Evolutionary conservation across 2,113 vertebrate species (phyloP).

Genomic region (Oenanthe melanoleuca): DNA sequence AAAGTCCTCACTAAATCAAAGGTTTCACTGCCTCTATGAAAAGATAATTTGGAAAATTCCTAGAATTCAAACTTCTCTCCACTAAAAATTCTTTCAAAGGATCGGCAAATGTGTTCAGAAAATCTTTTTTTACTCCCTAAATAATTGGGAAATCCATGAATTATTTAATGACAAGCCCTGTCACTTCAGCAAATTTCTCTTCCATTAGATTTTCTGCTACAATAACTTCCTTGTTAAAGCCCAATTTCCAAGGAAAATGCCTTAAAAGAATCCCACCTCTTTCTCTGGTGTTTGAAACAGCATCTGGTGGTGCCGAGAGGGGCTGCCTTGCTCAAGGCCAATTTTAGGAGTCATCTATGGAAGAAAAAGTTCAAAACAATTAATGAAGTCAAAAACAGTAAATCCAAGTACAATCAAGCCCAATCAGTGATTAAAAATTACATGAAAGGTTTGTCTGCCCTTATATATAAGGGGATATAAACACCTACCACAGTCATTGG

Average conservation of each 20-base stretch:
- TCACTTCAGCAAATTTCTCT: background rate
- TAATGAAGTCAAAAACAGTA: slow-evolving; percentile 15
- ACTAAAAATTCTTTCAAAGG: background rate
- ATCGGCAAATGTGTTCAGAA: background rate
- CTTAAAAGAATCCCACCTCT: slow-evolving; percentile 70
- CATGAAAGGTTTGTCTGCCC: background rate
- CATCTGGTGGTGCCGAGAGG: slow-evolving; percentile 63
- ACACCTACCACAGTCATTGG: slow-evolving; percentile 86
- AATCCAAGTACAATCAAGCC: background rate
- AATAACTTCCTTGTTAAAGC: background rate
- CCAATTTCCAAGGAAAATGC: background rate
- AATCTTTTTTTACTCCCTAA: background rate
- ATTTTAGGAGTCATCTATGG: slow-evolving; percentile 77
- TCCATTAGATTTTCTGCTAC: background rate
- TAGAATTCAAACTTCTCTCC: background rate
- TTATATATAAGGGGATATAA: background rate
- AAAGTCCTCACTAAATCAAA: background rate
- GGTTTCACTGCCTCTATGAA: background rate
- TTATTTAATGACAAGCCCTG: background rate
- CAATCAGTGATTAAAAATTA: background rate
- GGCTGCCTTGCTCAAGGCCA: slow-evolving; percentile 71
- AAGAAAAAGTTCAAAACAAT: background rate
- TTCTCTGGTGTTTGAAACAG: slow-evolving; percentile 71
- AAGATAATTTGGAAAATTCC: background rate
- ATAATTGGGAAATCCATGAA: background rate